These are phyloP conservation scores for Aldrovandia affinis DNA, from an alignment of 2,797 vertebrate genomes.

Conservation along the genomic window DNA sequence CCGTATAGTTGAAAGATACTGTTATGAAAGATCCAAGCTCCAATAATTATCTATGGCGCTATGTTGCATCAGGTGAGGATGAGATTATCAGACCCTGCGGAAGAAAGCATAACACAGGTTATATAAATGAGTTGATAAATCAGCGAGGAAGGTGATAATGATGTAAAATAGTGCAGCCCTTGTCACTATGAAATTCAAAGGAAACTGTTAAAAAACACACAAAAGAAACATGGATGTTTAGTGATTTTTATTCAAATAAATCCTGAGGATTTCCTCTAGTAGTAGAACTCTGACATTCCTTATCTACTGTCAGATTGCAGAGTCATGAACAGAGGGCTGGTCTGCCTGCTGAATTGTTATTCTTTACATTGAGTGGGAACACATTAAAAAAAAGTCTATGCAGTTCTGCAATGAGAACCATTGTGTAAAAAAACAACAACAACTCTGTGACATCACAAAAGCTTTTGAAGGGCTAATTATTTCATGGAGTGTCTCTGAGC, in stretches of 20 bases:
- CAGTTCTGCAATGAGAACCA: background rate
- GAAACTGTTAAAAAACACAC: background rate
- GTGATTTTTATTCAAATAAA: too few species aligned
- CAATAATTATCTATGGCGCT: background rate
- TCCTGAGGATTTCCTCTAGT: background rate
- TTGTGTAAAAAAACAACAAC: background rate
- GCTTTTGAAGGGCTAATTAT: background rate
- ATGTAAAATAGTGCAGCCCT: background rate
- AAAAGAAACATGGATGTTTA: background rate
- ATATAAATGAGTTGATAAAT: background rate
- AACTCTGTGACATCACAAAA: background rate
- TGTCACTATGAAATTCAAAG: background rate
- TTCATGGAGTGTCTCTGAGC: background rate
- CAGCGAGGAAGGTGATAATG: background rate
- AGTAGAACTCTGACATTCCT: constrained; percentile 1
- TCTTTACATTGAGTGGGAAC: background rate
- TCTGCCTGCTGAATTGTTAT: background rate
- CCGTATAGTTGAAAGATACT: background rate
- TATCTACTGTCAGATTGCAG: constrained; percentile 17
- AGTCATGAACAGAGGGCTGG: constrained; percentile 6
- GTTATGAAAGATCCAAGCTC: background rate
- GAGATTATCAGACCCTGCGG: too few species aligned
- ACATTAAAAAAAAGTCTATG: background rate
- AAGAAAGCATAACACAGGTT: background rate
- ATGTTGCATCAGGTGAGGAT: background rate